Base-by-base conservation (phyloP, 2,113 vertebrate species). In the Plectropomus leopardus region DNA sequence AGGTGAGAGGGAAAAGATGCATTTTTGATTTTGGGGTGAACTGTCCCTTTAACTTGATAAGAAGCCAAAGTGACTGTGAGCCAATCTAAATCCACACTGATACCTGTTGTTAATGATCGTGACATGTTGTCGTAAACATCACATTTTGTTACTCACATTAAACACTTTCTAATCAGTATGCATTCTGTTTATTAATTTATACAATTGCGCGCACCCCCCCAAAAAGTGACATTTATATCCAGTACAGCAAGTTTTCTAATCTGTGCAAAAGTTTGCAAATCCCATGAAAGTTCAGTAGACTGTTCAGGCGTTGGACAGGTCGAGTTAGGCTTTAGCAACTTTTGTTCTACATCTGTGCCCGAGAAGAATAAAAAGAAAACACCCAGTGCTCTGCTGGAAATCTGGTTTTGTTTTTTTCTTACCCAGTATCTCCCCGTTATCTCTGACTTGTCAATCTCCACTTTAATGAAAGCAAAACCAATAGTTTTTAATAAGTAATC, bases 261-360 rank as follows among this genome's bases (percentile, higher is more conserved):
- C 80, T 91, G 94, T 95, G 94, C 95, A 95, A 95, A 95, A 90
- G 87, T 90, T 91, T 83, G 94, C 93, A 94, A 94, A 86, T 92
- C 87, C 86, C 73, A 76, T 59, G 61, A 92, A 89, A 88, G 82
- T 89, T 89, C 74, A 85, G 76, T 21, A 50, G 85, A 84, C 61
- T 78, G 68, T 66, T 57, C 54, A 60, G 57, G 59, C 34, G 14
- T 53, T 42, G 48, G 63, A 88, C 45, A 8, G 3, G 69, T 76
- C 53, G 48, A 81, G 69, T 86, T 40, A 36, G 50, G 66, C 63
- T 72, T 84, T 23, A 86, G 85, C 61, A 80, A 80, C 61, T 77
- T 88, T 83, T 85, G 78, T 84, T 88, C 83, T 83, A 80, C 77
- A 73, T 76, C 36, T 83, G n/a, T n/a, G n/a, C n/a, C n/a, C n/a